Evolutionary conservation across 2,888 invertebrate genomes (phyloP), one percentile per base, ranked within the genome.

Genomic region (Actias luna): DNA sequence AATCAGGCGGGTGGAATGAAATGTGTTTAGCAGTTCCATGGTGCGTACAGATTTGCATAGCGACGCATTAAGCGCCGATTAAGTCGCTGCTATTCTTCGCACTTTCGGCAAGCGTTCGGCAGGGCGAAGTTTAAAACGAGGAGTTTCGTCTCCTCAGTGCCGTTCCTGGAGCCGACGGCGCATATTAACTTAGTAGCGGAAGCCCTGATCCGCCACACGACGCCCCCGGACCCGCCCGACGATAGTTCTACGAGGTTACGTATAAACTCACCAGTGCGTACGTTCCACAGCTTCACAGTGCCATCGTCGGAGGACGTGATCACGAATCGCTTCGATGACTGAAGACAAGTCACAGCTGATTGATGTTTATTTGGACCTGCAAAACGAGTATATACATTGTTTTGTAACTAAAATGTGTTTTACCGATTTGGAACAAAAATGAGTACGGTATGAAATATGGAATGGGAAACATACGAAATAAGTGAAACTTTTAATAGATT

Each of bases 281-380:
- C 96, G 90, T 99, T 99, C 99, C 99, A 99, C 65, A 99, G 93
- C 89, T 99, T 99, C 22, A 99, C 99, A 1, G 99, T 99, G 63
- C 99, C 99, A 89, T 99, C 99, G 85, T 99, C 99, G 1, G 99
- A 99, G 16, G 99, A 99, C 29, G 99, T 99, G 78, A 99, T 98
- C 72, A 99, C 99, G 94, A 99, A 99, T 68, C 98, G 97, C 82
- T 96, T 97, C 92, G 98, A 98, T 78, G 99, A 98, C 89, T 99
- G 99, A 72, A 99, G 95, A 90, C 99, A 99, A 52, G 99, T 99
- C 63, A 99, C 99, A 61, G 99, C 99, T 67, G 99, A 99, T 82
- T 98, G 97, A 92, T 99, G 99, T 84, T 99, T 99, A 87, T 98
- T 97, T 33, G 97, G 96, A 67, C 99, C 99, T 97, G 88, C n/a